Percentiles rank a stretch among this genome's conserved stretches.
Conservation (phyloP, 2,888 invertebrate genomes). For the Thymelicus acteon region DNA sequence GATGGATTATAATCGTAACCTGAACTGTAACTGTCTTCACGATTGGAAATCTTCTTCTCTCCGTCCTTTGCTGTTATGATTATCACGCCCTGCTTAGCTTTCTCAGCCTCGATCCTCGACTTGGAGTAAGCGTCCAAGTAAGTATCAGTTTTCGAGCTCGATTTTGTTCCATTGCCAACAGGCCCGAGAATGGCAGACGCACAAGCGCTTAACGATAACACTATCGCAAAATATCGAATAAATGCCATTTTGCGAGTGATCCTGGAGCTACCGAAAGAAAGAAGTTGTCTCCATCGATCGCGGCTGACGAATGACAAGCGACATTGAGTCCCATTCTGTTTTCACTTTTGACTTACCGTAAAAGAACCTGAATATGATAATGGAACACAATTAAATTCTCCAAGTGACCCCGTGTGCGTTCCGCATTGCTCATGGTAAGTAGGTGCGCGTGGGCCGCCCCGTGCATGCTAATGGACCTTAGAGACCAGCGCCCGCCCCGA, state of each 20-base stretch:
- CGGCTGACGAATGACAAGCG: slow-evolving; percentile 77
- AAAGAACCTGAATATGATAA: slow-evolving; percentile 85
- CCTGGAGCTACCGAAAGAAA: slow-evolving; percentile 60
- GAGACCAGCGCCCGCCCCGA: slow-evolving; percentile 54
- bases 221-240: slow-evolving; percentile 54
- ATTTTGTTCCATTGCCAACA: slow-evolving; percentile 63
- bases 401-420: slow-evolving; percentile 73
- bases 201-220: slow-evolving; percentile 62
- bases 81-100: slow-evolving; percentile 72
- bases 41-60: slow-evolving; percentile 77
- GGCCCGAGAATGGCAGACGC: slow-evolving; percentile 74
- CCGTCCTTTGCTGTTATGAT: slow-evolving; percentile 78
- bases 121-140: slow-evolving; percentile 88
- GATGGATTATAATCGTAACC: slow-evolving; percentile 76
- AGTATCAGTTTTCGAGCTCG: slow-evolving; percentile 79
- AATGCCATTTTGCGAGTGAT: slow-evolving; percentile 62
- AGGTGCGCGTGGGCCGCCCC: slow-evolving; percentile 62
- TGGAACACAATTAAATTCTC: slow-evolving; percentile 84
- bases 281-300: slow-evolving; percentile 80
- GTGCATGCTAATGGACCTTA: slow-evolving; percentile 72
- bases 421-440: slow-evolving; percentile 83
- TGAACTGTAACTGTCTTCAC: slow-evolving; percentile 73
- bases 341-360: slow-evolving; percentile 84
- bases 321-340: slow-evolving; percentile 73
- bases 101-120: slow-evolving; percentile 79